Percentiles rank a stretch among this genome's conserved stretches.
These are phyloP conservation scores for Galemys pyrenaicus DNA, from an alignment of 2,113 vertebrate genomes.

Conservation along the genomic window DNA sequence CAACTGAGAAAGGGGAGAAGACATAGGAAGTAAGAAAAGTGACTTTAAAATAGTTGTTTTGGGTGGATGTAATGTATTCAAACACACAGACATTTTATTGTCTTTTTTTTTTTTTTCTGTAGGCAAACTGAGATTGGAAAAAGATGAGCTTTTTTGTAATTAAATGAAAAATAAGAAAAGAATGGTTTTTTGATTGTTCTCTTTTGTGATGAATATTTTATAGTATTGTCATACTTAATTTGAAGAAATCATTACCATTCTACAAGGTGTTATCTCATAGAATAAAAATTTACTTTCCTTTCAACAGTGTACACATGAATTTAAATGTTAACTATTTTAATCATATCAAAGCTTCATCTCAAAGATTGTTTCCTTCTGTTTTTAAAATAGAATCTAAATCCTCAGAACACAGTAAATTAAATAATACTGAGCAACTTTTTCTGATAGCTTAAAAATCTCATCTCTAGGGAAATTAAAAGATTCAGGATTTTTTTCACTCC, in stretches of 20 bases:
- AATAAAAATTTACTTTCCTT: not conserved
- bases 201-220: not conserved
- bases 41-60: not conserved
- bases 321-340: constrained; percentile 8
- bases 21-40: not conserved
- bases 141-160: not conserved
- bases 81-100: not conserved
- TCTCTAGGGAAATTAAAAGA: not conserved
- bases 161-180: not conserved
- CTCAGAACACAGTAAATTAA: not conserved
- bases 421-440: not conserved
- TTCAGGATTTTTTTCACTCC: not conserved
- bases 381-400: not conserved
- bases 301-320: not conserved
- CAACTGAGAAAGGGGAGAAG: not conserved
- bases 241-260: not conserved
- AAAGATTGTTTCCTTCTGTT: not conserved
- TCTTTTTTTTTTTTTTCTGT: not conserved
- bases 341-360: not conserved
- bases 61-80: not conserved
- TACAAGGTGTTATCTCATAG: not conserved
- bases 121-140: not conserved
- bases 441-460: not conserved
- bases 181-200: not conserved
- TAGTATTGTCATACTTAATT: not conserved